Evolutionary conservation across 1,140 invertebrate species (phyloP).

Genomic region (Pachypsylla venusta): DNA sequence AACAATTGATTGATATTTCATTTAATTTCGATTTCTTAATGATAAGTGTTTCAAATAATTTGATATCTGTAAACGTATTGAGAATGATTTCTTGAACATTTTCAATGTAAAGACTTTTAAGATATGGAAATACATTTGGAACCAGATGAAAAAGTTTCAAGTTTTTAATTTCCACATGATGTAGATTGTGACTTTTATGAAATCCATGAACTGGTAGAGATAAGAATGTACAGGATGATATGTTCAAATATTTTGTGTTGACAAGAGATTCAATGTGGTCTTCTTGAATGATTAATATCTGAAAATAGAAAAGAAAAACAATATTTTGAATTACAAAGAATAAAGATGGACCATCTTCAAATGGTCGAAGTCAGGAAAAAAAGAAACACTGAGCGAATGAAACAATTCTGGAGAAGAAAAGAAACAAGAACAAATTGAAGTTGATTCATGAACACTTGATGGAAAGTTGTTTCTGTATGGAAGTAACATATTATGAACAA

Average conservation of each 20-base stretch:
- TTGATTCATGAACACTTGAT: too few species aligned
- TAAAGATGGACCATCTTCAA: too few species aligned
- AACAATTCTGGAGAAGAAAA: too few species aligned
- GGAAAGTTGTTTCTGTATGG: too few species aligned
- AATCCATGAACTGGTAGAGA: not conserved
- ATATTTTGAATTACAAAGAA: too few species aligned
- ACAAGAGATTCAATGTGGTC: not conserved
- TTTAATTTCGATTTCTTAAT: not conserved
- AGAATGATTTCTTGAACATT: constrained; percentile 4
- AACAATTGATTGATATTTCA: not conserved
- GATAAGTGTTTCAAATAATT: not conserved
- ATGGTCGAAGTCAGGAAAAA: too few species aligned
- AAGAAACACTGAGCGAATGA: too few species aligned
- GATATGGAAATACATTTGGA: not conserved
- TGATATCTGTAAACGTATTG: not conserved
- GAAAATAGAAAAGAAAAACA: too few species aligned
- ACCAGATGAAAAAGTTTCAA: not conserved
- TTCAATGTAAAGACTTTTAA: not conserved
- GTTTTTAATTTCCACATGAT: not conserved
- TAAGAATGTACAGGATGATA: not conserved
- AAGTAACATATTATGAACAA: too few species aligned
- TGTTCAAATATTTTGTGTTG: not conserved
- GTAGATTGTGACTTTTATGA: not conserved
- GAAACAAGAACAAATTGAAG: too few species aligned
- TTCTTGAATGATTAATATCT: not conserved